Conservation (phyloP, 2,888 invertebrate genomes). For the Scaptomyza tumidula region DNA sequence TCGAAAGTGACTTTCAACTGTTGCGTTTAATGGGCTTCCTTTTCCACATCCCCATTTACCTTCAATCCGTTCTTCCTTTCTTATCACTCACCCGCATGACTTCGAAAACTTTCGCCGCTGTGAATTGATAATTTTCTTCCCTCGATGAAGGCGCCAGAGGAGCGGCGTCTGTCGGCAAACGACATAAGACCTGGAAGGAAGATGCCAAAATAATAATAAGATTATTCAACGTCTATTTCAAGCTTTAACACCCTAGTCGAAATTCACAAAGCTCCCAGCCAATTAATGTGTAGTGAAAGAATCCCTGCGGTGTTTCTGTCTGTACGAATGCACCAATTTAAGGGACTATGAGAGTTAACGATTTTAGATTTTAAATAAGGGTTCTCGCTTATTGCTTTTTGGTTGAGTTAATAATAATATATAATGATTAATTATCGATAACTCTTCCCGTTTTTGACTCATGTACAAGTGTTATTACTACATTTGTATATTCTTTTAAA, state of each 20-base stretch:
- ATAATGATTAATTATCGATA: too few relatives aligned
- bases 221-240: slow-evolving; percentile 28
- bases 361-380: too few relatives aligned
- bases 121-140: slow-evolving; percentile 84
- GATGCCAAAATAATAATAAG: slow-evolving; percentile 13
- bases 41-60: not conserved
- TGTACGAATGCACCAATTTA: too few relatives aligned
- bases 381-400: too few relatives aligned
- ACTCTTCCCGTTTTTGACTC: too few relatives aligned
- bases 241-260: not conserved
- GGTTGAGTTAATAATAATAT: too few relatives aligned
- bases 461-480: too few relatives aligned
- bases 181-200: slow-evolving; percentile 82
- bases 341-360: too few relatives aligned
- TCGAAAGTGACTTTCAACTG: slow-evolving; percentile 78
- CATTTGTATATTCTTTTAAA: too few relatives aligned
- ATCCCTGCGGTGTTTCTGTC: too few relatives aligned
- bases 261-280: not conserved
- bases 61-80: not conserved
- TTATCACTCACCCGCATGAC: slow-evolving; percentile 81
- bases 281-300: not conserved
- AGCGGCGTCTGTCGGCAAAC: slow-evolving; percentile 84
- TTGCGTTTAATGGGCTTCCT: slow-evolving; percentile 57
- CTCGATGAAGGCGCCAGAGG: slow-evolving; percentile 84
- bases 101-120: slow-evolving; percentile 84